Conservation (phyloP, 37 sponge, comb jelly and placozoan genomes). For the Cliona cf. orientalis region DNA sequence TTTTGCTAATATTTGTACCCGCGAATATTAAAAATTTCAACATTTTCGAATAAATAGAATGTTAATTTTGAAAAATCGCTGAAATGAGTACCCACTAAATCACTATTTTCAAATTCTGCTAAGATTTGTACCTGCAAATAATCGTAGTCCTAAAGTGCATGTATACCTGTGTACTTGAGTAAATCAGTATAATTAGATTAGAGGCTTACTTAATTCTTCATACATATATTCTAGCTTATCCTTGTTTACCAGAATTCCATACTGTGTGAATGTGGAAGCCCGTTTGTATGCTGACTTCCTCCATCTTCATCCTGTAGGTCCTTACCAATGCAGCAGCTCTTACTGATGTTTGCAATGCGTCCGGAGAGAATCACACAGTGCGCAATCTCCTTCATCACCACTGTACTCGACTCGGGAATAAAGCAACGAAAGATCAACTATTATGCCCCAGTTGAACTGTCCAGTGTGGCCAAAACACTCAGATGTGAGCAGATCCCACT, state of each 20-base stretch:
- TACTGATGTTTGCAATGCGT: constrained; percentile 53
- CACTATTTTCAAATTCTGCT: too few relatives aligned
- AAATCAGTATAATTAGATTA: background rate
- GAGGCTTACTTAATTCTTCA: background rate
- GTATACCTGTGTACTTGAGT: background rate
- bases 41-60: too few relatives aligned
- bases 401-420: constrained; percentile 32
- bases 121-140: too few relatives aligned
- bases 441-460: constrained; percentile 25
- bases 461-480: constrained; percentile 8
- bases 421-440: constrained; percentile 25
- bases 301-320: constrained; percentile 23
- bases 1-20: too few relatives aligned
- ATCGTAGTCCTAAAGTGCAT: too few relatives aligned
- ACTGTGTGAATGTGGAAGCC: too few relatives aligned
- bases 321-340: constrained; percentile 65
- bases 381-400: constrained; percentile 32
- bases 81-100: too few relatives aligned
- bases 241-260: too few relatives aligned
- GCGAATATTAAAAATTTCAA: too few relatives aligned
- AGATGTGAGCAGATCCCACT: constrained; percentile 15
- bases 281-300: background rate
- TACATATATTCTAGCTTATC: too few relatives aligned
- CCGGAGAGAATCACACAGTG: constrained; percentile 70
- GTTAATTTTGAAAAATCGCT: too few relatives aligned